Base-by-base conservation (phyloP, 2,888 invertebrate species). In the Diaperis boleti region DNA sequence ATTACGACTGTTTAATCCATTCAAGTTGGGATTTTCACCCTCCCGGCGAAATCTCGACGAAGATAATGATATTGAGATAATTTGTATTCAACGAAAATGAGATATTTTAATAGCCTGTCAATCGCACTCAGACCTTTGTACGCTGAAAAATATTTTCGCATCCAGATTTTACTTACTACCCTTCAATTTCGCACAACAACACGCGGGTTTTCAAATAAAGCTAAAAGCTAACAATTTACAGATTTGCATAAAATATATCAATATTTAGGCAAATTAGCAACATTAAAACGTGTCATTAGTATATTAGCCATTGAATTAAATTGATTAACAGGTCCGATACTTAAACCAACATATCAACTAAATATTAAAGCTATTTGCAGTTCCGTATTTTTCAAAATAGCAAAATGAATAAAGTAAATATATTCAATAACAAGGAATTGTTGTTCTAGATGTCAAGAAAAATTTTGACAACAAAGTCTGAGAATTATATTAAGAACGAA, bases 51-150 rank as follows among this genome's bases (percentile, higher is more conserved):
- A 37, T 35, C 50, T 22, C 49, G 49, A 49, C 20, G 20, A 50
- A 50, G 7, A 50, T 37, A 13, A 52, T 42, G 42, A 55, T n/a
- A n/a, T 31, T 42, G 54, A 29, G 31, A 55, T 52, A 52, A 52
- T 39, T 22, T 26, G 39, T 29, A 41, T 39, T 26, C 52, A 37
- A 39, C 39, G 22, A 52, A 41, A 52, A 52, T 41, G 39, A 52
- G 22, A 22, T 39, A 39, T 49, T 33, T 49, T 49, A 49, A 49
- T 49, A 33, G 15, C 11, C 47, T 49, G 47, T 49, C 47, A 49
- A 49, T 49, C 33, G 39, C 39, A 39, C 15, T n/a, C 39, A 2
- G 11, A 3, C 33, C 33, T 33, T 33, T 33, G 10, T 33, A 33
- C 3, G 8, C 33, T 3, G 8, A 2, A 39, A 10, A 18, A 42